Conservation (phyloP, 2,888 invertebrate genomes). For the Machimus atricapillus region DNA sequence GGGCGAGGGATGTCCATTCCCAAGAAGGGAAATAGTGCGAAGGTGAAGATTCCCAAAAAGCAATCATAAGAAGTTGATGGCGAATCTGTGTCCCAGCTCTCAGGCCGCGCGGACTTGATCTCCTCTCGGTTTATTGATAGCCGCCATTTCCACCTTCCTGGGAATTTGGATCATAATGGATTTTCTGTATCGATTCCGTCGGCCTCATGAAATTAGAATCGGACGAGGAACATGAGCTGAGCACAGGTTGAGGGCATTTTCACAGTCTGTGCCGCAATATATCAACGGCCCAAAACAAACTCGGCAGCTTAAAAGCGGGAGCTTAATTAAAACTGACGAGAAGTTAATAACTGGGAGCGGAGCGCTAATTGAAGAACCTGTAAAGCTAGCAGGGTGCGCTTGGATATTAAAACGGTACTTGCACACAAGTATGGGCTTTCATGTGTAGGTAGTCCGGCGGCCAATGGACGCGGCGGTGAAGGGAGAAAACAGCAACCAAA, state of each 20-base stretch:
- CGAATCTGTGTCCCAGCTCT: not conserved
- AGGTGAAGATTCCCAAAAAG: conserved; percentile 25
- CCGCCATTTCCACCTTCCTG: conserved; percentile 2
- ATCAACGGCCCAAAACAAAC: conserved; percentile 37
- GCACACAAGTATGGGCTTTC: conserved; percentile 23
- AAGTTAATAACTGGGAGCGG: conserved; percentile 53
- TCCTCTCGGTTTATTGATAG: conserved; percentile 29
- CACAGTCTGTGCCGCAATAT: not conserved
- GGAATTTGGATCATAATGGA: not conserved
- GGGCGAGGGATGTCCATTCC: not conserved
- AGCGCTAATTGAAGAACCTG: conserved; percentile 50
- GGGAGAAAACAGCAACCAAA: not conserved
- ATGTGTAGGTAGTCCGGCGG: not conserved
- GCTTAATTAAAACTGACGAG: conserved; percentile 54
- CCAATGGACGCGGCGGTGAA: not conserved
- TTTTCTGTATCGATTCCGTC: not conserved
- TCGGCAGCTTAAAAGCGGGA: conserved; percentile 48
- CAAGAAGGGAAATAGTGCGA: conserved; percentile 6
- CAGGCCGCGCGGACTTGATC: not conserved
- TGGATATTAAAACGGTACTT: conserved; percentile 40
- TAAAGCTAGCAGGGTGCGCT: conserved; percentile 1
- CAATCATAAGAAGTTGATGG: conserved; percentile 18
- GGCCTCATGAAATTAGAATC: conserved; percentile 11
- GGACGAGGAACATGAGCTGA: not conserved
- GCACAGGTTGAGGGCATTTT: not conserved